Conservation (phyloP, 1,140 invertebrate species). For the Cecropterus lyciades region DNA sequence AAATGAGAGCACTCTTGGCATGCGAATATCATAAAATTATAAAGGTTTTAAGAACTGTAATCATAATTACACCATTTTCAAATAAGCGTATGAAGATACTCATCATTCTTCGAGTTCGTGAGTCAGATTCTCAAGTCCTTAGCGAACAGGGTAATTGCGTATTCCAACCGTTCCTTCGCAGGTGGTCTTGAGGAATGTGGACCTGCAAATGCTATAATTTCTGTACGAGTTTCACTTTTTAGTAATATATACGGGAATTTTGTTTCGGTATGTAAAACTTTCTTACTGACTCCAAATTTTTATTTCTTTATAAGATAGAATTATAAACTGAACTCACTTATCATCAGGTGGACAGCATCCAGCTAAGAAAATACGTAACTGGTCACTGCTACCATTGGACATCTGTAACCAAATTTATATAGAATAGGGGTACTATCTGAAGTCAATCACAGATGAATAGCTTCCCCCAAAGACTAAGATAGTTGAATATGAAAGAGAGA, state of each 20-base stretch:
- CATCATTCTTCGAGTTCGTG: conserved; percentile 20
- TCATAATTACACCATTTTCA: background rate
- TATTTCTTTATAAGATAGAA: too few relatives aligned
- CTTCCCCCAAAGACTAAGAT: too few relatives aligned
- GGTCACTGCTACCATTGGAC: too few relatives aligned
- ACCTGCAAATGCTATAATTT: conserved; percentile 50
- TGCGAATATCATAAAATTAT: background rate
- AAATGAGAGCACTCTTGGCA: background rate
- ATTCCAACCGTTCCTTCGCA: conserved; percentile 47
- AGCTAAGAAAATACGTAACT: too few relatives aligned
- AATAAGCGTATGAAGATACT: conserved; percentile 1
- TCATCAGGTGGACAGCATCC: too few relatives aligned
- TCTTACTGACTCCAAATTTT: too few relatives aligned
- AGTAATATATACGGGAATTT: background rate
- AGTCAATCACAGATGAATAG: too few relatives aligned
- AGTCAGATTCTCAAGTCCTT: conserved; percentile 47
- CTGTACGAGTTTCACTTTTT: conserved; percentile 27
- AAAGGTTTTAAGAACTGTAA: background rate
- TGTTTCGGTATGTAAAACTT: too few relatives aligned
- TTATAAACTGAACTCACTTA: too few relatives aligned
- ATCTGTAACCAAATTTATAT: too few relatives aligned
- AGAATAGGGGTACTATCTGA: too few relatives aligned
- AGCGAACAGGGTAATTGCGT: conserved; percentile 48
- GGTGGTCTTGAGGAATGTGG: conserved; percentile 48
- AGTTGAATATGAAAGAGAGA: too few relatives aligned